Evolutionary conservation across 2,888 invertebrate genomes (phyloP), one percentile per base, ranked within the genome.

Genomic region (Hypomecis atomaria): DNA sequence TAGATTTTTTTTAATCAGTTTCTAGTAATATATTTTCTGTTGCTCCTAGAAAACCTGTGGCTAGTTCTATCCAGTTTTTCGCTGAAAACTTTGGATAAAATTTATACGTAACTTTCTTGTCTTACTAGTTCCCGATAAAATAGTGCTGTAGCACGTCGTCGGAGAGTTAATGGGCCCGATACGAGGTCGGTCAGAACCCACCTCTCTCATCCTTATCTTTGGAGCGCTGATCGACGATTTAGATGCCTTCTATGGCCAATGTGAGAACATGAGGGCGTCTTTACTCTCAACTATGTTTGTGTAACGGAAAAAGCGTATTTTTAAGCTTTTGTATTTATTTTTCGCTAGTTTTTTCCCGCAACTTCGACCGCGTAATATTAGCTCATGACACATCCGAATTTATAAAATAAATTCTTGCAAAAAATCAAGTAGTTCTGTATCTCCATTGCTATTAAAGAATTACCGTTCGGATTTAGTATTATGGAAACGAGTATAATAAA

Each of bases 141-240:
- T 37, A 50, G 37, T 37, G 13, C 6, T 45, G 56, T 53, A 54
- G 45, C 57, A 63, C 50, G 50, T 56, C 34, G 10, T 23, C 42
- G 54, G 68, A 71, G 70, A 75, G 72, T 83, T 83, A 83, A 81
- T 79, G 81, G 73, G 62, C 34, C 66, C 71, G 84, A 83, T 84
- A 82, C 74, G 77, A 75, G 80, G 81, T 78, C 78, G 82, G 83
- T 72, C 81, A 73, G 70, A 67, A 76, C 71, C 76, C 78, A 74
- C 72, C 78, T 84, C 69, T 63, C 75, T 84, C 84, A 81, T 71
- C 64, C 77, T 81, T 85, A 86, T 86, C 84, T 74, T 49, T 63
- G 7, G 8, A 48, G 42, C 48, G 36, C 44, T 52, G 48, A 53
- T 52, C 42, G 47, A 44, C 49, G 58, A 38, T 59, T 62, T 62